Evolutionary conservation across 2,888 invertebrate species (phyloP).

Genomic region (Melanostoma scalare): DNA sequence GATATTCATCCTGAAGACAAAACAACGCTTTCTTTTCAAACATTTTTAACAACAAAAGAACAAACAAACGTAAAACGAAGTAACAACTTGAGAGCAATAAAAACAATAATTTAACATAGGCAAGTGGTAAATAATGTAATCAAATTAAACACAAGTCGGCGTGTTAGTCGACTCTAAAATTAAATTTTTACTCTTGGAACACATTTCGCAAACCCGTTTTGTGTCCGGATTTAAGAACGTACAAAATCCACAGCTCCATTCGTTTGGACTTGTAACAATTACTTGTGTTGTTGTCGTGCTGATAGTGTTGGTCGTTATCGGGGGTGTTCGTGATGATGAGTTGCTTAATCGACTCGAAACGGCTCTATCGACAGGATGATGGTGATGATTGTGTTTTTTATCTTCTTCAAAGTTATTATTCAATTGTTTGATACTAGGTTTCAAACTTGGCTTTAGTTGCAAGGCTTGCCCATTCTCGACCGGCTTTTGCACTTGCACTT

Average conservation of each 20-base stretch:
- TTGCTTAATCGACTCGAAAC: slow-evolving; percentile 58
- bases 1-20: slow-evolving; percentile 37
- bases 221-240: slow-evolving; percentile 85
- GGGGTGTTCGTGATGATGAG: slow-evolving; percentile 56
- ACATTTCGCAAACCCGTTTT: slow-evolving; percentile 87
- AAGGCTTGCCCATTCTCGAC: slow-evolving; percentile 55
- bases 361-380: slow-evolving; percentile 33
- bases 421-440: slow-evolving; percentile 56
- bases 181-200: slow-evolving; percentile 83
- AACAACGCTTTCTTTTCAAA: slow-evolving; percentile 42
- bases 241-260: slow-evolving; percentile 87
- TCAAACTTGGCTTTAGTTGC: slow-evolving; percentile 50
- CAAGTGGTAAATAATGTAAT: slow-evolving; percentile 28
- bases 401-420: slow-evolving; percentile 59
- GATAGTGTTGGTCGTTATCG: slow-evolving; percentile 63
- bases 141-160: slow-evolving; percentile 80
- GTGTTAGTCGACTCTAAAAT: slow-evolving; percentile 80
- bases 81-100: slow-evolving; percentile 60
- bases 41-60: slow-evolving; percentile 39
- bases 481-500: slow-evolving; percentile 39
- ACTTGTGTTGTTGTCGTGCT: slow-evolving; percentile 75
- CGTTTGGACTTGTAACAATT: slow-evolving; percentile 79
- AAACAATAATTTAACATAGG: slow-evolving; percentile 63
- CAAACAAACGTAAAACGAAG: slow-evolving; percentile 35
- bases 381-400: slow-evolving; percentile 55